Conservation (phyloP, 2,113 vertebrate species). For the Aegithalos caudatus region DNA sequence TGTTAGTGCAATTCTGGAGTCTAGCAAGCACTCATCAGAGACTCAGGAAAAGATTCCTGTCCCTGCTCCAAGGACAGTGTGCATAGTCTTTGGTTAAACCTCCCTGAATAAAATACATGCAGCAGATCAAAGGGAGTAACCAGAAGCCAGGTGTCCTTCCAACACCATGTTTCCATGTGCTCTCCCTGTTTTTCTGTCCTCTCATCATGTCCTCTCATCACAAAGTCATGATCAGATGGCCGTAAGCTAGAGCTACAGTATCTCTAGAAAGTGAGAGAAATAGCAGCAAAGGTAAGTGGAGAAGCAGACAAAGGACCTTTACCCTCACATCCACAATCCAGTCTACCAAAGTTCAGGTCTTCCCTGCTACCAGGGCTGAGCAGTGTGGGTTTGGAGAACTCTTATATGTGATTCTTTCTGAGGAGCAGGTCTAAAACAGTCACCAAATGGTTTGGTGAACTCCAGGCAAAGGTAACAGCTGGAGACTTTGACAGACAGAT, state of each 20-base stretch:
- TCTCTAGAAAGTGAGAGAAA: not conserved
- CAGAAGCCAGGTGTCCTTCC: not conserved
- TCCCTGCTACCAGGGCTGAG: not conserved
- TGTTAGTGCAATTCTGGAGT: not conserved
- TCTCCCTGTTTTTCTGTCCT: not conserved
- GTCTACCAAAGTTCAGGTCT: not conserved
- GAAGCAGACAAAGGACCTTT: not conserved
- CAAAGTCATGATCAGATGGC: not conserved
- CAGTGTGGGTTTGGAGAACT: not conserved
- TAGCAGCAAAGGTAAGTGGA: not conserved
- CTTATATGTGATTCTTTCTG: not conserved
- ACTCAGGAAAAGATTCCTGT: not conserved
- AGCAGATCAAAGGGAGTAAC: not conserved
- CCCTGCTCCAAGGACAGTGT: not conserved
- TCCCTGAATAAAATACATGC: not conserved
- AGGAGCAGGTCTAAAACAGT: not conserved
- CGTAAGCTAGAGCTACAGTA: not conserved
- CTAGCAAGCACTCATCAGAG: not conserved
- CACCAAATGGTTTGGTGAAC: not conserved
- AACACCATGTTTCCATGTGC: not conserved
- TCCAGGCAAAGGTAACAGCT: not conserved
- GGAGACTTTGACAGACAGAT: not conserved
- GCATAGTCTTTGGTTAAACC: not conserved
- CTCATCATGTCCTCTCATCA: too few relatives aligned
- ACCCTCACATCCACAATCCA: not conserved